Percentiles rank a stretch among this genome's conserved stretches.
phyloP scores from a whole-genome alignment of 1,140 invertebrate species.

The Tribolium castaneum region DNA sequence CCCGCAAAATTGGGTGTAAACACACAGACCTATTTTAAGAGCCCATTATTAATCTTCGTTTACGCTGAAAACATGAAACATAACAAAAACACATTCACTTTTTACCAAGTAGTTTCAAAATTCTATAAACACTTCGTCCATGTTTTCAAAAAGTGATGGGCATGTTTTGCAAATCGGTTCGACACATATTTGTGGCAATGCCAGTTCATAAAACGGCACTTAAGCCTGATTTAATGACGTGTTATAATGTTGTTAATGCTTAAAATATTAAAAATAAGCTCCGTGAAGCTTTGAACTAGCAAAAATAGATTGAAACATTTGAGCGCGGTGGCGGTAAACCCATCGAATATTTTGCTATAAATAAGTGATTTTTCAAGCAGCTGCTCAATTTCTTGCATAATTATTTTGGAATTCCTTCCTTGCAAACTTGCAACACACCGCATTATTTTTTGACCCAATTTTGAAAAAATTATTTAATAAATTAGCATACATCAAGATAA shows the following conservation, averaged over 20 bases:
- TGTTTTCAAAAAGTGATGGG: not conserved
- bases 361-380: not conserved
- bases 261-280: slow-evolving; percentile 7
- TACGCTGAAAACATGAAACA: too few relatives aligned
- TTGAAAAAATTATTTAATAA: too few relatives aligned
- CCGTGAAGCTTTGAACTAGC: not conserved
- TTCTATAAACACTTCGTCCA: not conserved
- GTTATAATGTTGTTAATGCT: not conserved
- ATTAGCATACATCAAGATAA: too few relatives aligned
- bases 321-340: not conserved
- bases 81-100: too few relatives aligned
- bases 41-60: too few relatives aligned
- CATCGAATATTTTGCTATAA: not conserved
- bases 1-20: not conserved
- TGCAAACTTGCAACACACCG: not conserved
- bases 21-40: too few relatives aligned
- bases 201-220: not conserved
- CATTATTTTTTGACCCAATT: too few relatives aligned
- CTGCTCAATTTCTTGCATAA: not conserved
- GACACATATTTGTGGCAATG: not conserved
- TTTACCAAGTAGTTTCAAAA: too few relatives aligned
- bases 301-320: slow-evolving; percentile 5
- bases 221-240: slow-evolving; percentile 2
- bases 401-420: not conserved
- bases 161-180: not conserved